Evolutionary conservation across 2,797 vertebrate genomes (phyloP).

Genomic region (Macropodus opercularis): DNA sequence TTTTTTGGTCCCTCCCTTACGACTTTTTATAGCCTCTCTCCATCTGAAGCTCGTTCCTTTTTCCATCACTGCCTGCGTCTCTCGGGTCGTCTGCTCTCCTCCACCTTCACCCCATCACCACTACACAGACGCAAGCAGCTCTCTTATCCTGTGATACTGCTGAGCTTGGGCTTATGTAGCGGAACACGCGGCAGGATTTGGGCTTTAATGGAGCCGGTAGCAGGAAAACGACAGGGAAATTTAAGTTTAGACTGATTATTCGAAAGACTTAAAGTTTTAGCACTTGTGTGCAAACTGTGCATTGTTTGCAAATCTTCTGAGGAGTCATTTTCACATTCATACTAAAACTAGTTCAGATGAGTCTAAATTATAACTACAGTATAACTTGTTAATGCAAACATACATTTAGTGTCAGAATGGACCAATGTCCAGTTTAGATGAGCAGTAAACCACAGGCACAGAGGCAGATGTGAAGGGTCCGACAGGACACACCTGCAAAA

Average conservation of each 20-base stretch:
- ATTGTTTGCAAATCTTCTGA: not conserved
- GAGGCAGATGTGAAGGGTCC: too few species aligned
- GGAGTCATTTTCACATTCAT: too few species aligned
- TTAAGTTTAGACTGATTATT: not conserved
- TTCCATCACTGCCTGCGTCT: not conserved
- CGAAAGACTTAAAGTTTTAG: not conserved
- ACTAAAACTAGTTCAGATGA: too few species aligned
- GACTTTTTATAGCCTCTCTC: conserved; percentile 9
- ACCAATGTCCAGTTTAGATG: too few species aligned
- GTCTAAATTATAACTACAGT: not conserved
- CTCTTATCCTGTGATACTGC: conserved; percentile 44
- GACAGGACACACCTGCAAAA: too few species aligned
- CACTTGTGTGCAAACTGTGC: not conserved
- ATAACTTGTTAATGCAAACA: too few species aligned
- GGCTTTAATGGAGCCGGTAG: conserved; percentile 23
- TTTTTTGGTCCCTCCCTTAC: conserved; percentile 19
- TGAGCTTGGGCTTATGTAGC: conserved; percentile 46
- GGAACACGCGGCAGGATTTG: conserved; percentile 39
- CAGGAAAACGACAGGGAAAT: not conserved
- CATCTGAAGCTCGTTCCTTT: conserved; percentile 24
- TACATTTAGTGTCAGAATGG: not conserved
- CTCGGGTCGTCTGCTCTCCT: not conserved
- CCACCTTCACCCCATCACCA: not conserved
- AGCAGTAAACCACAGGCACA: not conserved
- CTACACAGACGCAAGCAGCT: conserved; percentile 4